Evolutionary conservation across 2,888 invertebrate species (phyloP).

Genomic region (Phyllotreta striolata): DNA sequence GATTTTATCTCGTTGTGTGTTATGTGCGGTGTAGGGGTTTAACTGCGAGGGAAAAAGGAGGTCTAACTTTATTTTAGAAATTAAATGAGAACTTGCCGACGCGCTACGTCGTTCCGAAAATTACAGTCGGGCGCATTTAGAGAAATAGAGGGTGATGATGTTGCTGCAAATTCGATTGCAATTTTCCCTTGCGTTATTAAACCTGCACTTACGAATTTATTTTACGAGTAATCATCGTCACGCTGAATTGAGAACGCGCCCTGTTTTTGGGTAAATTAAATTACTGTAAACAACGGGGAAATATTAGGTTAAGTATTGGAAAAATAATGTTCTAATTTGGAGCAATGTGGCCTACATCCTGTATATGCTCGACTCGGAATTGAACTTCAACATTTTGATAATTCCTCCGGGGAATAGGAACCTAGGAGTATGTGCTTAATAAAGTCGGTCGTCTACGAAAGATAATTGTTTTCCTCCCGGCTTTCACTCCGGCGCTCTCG

Average conservation of each 20-base stretch:
- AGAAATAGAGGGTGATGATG: slow-evolving; percentile 16
- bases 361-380: not conserved
- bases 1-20: slow-evolving; percentile 19
- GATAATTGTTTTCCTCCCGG: slow-evolving; percentile 22
- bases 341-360: not conserved
- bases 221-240: no score
- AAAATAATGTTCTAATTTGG: no score
- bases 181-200: not conserved
- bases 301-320: no score
- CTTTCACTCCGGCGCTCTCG: slow-evolving; percentile 7
- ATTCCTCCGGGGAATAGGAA: slow-evolving; percentile 8
- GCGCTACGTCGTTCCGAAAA: slow-evolving; percentile 19
- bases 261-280: no score
- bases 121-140: slow-evolving; percentile 20
- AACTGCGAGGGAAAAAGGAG: slow-evolving; percentile 18
- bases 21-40: slow-evolving; percentile 12
- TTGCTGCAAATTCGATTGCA: slow-evolving; percentile 7
- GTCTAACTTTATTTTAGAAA: slow-evolving; percentile 23
- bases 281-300: no score
- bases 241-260: no score
- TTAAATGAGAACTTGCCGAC: slow-evolving; percentile 23
- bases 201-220: no score
- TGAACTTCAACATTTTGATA: slow-evolving; percentile 1
- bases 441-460: slow-evolving; percentile 21
- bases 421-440: slow-evolving; percentile 23